These are phyloP conservation scores for Polia nebulosa DNA, from an alignment of 2,888 invertebrate species.

Conservation along the genomic window DNA sequence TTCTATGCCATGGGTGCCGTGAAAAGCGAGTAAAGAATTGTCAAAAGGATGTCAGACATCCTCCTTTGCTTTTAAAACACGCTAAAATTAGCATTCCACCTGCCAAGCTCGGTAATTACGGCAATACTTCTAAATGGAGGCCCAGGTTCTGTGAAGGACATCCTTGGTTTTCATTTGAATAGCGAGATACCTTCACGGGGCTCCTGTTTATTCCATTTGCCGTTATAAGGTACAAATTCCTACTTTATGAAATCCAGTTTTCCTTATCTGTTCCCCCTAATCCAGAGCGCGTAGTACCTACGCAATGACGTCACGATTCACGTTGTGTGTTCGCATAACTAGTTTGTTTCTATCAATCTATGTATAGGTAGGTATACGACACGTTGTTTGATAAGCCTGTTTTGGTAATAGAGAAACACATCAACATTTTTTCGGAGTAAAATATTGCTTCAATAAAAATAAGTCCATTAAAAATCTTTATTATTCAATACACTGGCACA, in stretches of 20 bases:
- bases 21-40: conserved; percentile 20
- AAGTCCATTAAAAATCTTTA: conserved; percentile 25
- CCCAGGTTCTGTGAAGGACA: conserved; percentile 3
- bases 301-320: conserved; percentile 59
- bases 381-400: conserved; percentile 46
- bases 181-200: neutral
- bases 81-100: conserved; percentile 32
- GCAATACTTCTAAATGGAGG: conserved; percentile 5
- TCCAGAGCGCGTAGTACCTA: conserved; percentile 52
- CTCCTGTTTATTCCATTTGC: conserved; percentile 29
- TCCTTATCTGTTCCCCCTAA: conserved; percentile 63
- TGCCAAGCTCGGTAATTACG: conserved; percentile 26
- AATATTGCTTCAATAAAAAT: conserved; percentile 14
- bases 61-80: conserved; percentile 18
- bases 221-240: conserved; percentile 41
- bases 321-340: conserved; percentile 57
- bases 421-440: conserved; percentile 14
- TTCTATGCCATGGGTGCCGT: conserved; percentile 32
- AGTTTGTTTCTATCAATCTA: conserved; percentile 53
- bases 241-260: conserved; percentile 57
- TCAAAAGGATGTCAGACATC: conserved; percentile 18
- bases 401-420: conserved; percentile 21
- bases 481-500: conserved; percentile 16
- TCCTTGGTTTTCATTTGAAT: conserved; percentile 5
- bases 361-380: neutral